These are phyloP conservation scores for Urosaurus nigricauda DNA, from an alignment of 2,797 vertebrate genomes.

Conservation along the genomic window DNA sequence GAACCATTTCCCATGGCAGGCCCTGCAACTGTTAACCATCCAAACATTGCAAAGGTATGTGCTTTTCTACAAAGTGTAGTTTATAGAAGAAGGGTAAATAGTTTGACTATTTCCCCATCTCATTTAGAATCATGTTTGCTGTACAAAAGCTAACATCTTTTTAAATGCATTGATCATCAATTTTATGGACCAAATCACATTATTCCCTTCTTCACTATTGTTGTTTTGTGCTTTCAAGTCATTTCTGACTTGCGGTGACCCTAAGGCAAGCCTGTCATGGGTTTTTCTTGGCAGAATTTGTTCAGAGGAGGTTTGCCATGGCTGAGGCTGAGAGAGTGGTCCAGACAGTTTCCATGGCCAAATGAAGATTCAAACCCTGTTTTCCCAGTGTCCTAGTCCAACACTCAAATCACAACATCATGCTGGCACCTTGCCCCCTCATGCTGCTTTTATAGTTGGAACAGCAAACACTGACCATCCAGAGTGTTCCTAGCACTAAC, in stretches of 20 bases:
- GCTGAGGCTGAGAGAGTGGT: no score
- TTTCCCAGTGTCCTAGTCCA: neutral
- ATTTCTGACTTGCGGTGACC: no score
- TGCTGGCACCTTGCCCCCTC: no score
- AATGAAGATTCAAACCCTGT: no score
- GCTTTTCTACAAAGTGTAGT: neutral
- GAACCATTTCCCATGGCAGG: neutral
- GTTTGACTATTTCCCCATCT: slow-evolving; percentile 32
- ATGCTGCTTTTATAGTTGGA: neutral
- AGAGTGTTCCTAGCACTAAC: neutral
- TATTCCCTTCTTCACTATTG: neutral
- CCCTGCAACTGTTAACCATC: neutral
- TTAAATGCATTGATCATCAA: neutral
- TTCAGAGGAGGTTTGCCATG: no score
- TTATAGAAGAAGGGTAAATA: neutral
- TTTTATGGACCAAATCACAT: neutral
- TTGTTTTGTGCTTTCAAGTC: no score
- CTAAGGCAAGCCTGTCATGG: no score
- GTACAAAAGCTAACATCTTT: slow-evolving; percentile 23
- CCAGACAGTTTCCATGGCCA: no score
- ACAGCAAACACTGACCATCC: neutral
- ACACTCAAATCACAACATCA: no score
- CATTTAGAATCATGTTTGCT: neutral
- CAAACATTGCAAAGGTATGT: neutral
- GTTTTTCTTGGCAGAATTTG: no score